Evolutionary conservation across 2,888 invertebrate species (phyloP), one percentile per base, ranked within the genome.

Genomic region (Dione juno): DNA sequence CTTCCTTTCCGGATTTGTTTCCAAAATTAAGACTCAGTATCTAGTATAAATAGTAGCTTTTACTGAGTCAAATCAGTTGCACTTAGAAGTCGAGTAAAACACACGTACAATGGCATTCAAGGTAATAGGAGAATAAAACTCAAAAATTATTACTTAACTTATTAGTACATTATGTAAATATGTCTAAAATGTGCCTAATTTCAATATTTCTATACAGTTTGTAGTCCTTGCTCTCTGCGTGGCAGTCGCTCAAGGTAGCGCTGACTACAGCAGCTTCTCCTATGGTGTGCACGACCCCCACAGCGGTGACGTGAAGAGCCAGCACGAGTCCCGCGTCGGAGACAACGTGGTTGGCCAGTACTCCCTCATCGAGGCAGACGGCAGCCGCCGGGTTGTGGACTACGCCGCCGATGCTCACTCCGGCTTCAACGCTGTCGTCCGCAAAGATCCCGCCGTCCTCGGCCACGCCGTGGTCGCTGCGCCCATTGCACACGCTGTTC

Each of bases 341-440:
- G 89, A 91, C 80, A 86, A 84, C 66, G 93, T 94, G 13, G 88
- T 88, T 58, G 93, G 93, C 16, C 89, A 91, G 74, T 94, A 93
- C 83, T 93, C 93, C 58, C 85, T 94, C 64, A 80, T 87, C 72
- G 94, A 94, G 66, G 82, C 94, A 59, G 94, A 94, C 77, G 94
- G 94, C 77, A 90, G 90, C 64, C 87, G 88, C 73, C 89, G 94
- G 74, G 92, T 88, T 37, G 94, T 94, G 1, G 94, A 94, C 83
- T 94, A 94, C 84, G 90, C 90, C 19, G 92, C 94, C 19, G 93
- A 93, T 64, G 87, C 89, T 5, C 81, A 88, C 73, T 85, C 82
- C 71, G 94, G 94, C 13, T 94, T 94, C 88, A 94, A 94, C 85
- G 94, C 94, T 58, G 88, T 94, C 54, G 94, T 94, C 0, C 90